Conservation (phyloP, 2,797 vertebrate genomes). For the Acanthurus leucopareius region DNA sequence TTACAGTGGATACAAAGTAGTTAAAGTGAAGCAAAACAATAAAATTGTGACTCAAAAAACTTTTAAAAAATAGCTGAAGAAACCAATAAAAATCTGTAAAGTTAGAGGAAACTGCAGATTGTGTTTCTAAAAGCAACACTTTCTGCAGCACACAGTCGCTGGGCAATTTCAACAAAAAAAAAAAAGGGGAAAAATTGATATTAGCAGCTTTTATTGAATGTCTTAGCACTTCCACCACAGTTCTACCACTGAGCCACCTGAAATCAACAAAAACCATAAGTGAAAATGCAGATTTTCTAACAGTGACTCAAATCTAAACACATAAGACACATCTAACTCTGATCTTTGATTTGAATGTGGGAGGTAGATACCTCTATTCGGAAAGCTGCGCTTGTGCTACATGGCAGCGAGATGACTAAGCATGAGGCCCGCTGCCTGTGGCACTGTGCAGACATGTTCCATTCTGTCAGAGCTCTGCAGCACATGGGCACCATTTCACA, state of each 20-base stretch:
- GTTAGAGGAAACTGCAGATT: background rate
- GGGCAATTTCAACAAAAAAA: too few species aligned
- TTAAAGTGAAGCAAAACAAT: too few species aligned
- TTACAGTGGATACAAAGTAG: too few species aligned
- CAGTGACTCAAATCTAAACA: conserved; percentile 43
- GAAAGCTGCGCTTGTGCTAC: conserved; percentile 42
- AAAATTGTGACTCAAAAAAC: too few species aligned
- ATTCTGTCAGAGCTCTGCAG: conserved; percentile 77
- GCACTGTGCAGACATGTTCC: conserved; percentile 81
- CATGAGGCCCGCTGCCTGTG: conserved; percentile 74
- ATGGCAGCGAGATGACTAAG: conserved; percentile 75
- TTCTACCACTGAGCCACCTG: background rate
- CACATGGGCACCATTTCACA: conserved; percentile 79
- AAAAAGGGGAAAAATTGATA: background rate
- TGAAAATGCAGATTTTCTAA: background rate
- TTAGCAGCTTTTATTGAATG: background rate
- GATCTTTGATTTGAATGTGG: conserved; percentile 17
- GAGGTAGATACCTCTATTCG: conserved; percentile 41
- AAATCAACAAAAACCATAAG: too few species aligned
- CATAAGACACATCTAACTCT: background rate
- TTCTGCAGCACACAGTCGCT: background rate
- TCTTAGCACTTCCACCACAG: background rate
- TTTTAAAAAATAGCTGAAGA: background rate
- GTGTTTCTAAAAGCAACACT: too few species aligned
- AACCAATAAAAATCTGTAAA: background rate